These are phyloP conservation scores for Sclerodermus sp. DNA, from an alignment of 2,888 invertebrate genomes.

Conservation along the genomic window DNA sequence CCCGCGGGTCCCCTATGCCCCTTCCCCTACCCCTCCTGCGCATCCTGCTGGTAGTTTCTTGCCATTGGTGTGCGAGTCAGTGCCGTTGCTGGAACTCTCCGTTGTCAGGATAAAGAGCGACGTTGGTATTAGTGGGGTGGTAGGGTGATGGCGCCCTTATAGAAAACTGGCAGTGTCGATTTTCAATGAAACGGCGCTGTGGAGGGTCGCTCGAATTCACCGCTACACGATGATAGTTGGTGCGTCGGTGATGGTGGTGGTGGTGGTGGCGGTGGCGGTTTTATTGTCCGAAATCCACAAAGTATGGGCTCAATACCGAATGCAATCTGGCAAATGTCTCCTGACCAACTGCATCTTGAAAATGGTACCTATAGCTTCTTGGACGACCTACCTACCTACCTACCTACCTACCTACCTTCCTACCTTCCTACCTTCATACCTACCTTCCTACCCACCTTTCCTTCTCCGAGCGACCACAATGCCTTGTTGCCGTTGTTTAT, in stretches of 20 bases:
- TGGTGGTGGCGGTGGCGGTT: conserved; percentile 22
- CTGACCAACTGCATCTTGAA: conserved; percentile 28
- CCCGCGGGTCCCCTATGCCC: not conserved
- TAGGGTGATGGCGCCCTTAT: conserved; percentile 22
- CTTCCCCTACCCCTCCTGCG: no score
- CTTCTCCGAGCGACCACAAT: conserved; percentile 41
- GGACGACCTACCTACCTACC: conserved; percentile 10
- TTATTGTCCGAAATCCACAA: conserved; percentile 51
- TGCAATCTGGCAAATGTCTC: conserved; percentile 47
- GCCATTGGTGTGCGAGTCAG: no score
- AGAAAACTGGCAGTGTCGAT: conserved; percentile 20
- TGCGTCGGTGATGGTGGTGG: conserved; percentile 13
- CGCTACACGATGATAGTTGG: conserved; percentile 8
- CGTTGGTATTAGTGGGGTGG: not conserved
- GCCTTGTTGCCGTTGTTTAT: conserved; percentile 56
- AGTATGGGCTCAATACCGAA: conserved; percentile 42
- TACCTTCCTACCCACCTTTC: conserved; percentile 19
- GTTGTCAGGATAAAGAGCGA: no score
- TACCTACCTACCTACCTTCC: conserved; percentile 12
- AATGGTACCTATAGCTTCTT: no score
- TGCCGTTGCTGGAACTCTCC: no score
- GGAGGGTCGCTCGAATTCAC: conserved; percentile 19
- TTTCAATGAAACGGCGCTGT: conserved; percentile 26
- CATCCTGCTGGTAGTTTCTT: no score
- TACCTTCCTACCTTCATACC: conserved; percentile 12